Conservation (phyloP, 1,140 invertebrate genomes). For the Bombus sylvicola region DNA sequence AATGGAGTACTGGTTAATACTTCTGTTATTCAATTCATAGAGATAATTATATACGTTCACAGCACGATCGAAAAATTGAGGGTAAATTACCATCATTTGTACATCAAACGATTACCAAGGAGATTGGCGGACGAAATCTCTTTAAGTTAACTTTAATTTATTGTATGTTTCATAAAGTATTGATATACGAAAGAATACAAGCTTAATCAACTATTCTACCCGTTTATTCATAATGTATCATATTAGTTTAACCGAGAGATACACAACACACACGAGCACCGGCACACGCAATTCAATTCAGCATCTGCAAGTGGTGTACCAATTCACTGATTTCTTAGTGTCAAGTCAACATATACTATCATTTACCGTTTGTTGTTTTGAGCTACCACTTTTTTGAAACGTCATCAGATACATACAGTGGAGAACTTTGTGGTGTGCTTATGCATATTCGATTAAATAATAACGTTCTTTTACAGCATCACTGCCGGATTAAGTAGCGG, state of each 20-base stretch:
- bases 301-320: neutral
- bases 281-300: slow-evolving; percentile 8
- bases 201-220: slow-evolving; percentile 6
- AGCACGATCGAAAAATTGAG: neutral
- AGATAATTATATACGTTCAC: slow-evolving; percentile 19
- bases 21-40: slow-evolving; percentile 36
- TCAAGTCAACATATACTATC: slow-evolving; percentile 1
- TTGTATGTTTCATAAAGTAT: neutral
- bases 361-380: slow-evolving; percentile 5
- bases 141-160: neutral
- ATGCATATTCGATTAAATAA: slow-evolving; percentile 44
- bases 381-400: neutral
- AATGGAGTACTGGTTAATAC: slow-evolving; percentile 1
- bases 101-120: neutral
- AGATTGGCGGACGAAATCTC: neutral
- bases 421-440: slow-evolving; percentile 45
- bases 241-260: neutral
- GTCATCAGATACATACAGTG: slow-evolving; percentile 27
- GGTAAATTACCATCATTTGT: slow-evolving; percentile 6
- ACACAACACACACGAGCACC: neutral
- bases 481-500: slow-evolving; percentile 64
- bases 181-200: neutral
- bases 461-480: slow-evolving; percentile 58
- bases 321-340: neutral
- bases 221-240: slow-evolving; percentile 3